Conservation (phyloP, 2,888 invertebrate species). For the Phortica okadai region DNA sequence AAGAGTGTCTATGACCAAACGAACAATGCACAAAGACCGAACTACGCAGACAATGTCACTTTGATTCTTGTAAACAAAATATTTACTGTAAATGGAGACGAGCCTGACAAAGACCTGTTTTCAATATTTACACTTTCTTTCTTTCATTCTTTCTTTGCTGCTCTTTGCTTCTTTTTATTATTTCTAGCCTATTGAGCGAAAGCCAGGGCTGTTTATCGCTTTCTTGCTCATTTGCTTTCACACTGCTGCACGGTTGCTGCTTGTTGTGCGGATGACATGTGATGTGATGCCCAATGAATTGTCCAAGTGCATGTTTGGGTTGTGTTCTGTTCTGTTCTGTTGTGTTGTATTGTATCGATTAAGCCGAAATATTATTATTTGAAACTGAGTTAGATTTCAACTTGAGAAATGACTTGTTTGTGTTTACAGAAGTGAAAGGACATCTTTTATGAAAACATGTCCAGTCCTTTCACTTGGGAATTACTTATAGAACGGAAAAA, state of each 20-base stretch:
- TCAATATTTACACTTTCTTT: neutral
- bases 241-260: neutral
- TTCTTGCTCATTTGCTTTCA: too few relatives aligned
- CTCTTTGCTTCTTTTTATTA: neutral
- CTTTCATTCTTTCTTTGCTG: neutral
- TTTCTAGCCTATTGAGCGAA: neutral
- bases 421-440: conserved; percentile 33
- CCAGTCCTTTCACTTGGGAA: conserved; percentile 49
- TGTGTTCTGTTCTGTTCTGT: neutral
- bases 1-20: neutral
- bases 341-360: conserved; percentile 9
- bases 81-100: conserved; percentile 10
- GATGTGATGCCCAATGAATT: conserved; percentile 29
- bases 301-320: neutral
- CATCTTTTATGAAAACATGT: conserved; percentile 50
- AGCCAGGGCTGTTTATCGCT: neutral
- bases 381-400: conserved; percentile 17
- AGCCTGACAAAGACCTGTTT: neutral
- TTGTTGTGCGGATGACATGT: conserved; percentile 12
- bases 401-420: conserved; percentile 10
- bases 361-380: conserved; percentile 29
- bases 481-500: conserved; percentile 17
- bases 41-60: neutral
- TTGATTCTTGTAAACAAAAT: neutral
- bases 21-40: neutral